These are phyloP conservation scores for Nomada fabriciana DNA, from an alignment of 2,888 invertebrate genomes.

Conservation along the genomic window DNA sequence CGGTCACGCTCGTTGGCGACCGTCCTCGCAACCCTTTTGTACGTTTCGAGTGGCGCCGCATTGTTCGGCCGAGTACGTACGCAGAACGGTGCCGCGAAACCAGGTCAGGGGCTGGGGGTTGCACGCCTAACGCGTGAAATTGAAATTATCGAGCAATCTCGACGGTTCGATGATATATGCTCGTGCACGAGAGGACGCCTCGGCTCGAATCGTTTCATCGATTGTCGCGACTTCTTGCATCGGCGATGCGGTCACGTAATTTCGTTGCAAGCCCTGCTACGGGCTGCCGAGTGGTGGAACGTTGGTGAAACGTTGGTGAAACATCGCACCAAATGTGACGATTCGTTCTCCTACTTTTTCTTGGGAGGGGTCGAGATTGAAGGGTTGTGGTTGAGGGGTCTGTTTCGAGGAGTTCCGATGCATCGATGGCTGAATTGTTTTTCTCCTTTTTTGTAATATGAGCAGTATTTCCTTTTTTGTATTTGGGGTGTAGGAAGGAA, in stretches of 20 bases:
- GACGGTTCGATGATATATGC: constrained; percentile 68
- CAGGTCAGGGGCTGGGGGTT: constrained; percentile 77
- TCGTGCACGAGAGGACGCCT: constrained; percentile 53
- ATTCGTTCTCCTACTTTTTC: too few species aligned
- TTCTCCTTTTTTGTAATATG: too few species aligned
- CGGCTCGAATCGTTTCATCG: constrained; percentile 51
- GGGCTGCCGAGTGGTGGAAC: too few species aligned
- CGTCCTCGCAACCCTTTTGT: constrained; percentile 57
- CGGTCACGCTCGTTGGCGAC: constrained; percentile 66
- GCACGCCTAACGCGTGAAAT: constrained; percentile 78
- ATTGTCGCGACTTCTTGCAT: constrained; percentile 37
- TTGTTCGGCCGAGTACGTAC: constrained; percentile 66
- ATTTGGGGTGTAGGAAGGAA: too few species aligned
- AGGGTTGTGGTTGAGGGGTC: too few species aligned
- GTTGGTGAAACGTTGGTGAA: too few species aligned
- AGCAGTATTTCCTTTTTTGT: too few species aligned
- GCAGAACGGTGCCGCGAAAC: constrained; percentile 69
- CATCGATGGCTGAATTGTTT: too few species aligned
- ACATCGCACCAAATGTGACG: too few species aligned
- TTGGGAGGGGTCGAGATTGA: too few species aligned
- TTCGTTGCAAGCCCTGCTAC: neutral
- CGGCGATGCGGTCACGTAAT: neutral
- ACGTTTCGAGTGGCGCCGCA: constrained; percentile 68
- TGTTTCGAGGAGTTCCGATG: too few species aligned
- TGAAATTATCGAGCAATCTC: constrained; percentile 80